Evolutionary conservation across 2,888 invertebrate genomes (phyloP).

Genomic region (Megastigmus dorsalis): DNA sequence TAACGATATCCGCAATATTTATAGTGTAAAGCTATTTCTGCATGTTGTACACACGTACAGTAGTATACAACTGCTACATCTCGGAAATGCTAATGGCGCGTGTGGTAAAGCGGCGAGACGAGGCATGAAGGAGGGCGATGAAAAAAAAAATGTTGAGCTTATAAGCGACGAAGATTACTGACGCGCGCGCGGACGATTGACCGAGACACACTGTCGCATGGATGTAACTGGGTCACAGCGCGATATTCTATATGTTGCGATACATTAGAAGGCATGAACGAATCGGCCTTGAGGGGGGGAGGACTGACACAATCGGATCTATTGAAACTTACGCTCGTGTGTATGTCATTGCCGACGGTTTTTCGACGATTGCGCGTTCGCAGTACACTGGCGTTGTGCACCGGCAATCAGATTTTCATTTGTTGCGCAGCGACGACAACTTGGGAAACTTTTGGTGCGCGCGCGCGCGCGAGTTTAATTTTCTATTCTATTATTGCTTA

Average conservation of each 20-base stretch:
- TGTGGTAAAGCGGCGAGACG: too few species aligned
- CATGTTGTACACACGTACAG: too few species aligned
- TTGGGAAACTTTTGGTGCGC: not conserved
- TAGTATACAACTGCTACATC: too few species aligned
- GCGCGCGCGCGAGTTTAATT: too few species aligned
- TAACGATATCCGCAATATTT: too few species aligned
- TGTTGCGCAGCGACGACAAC: not conserved
- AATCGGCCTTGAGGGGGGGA: constrained; percentile 4
- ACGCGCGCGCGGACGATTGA: constrained; percentile 28
- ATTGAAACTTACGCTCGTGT: not conserved
- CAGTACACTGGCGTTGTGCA: not conserved
- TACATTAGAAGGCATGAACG: not conserved
- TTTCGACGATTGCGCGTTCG: not conserved
- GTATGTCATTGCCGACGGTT: not conserved
- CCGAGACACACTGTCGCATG: constrained; percentile 17
- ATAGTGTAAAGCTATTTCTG: too few species aligned
- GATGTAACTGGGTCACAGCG: constrained; percentile 25
- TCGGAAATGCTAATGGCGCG: too few species aligned
- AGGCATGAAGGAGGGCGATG: not conserved
- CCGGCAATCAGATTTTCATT: not conserved
- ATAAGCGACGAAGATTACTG: constrained; percentile 18
- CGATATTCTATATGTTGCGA: constrained; percentile 21
- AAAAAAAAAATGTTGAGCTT: not conserved
- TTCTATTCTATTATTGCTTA: too few species aligned
- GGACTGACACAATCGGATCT: constrained; percentile 9